Evolutionary conservation across 2,797 vertebrate species (phyloP), one percentile per base, ranked within the genome.

Genomic region (Poeciliopsis presidionis): DNA sequence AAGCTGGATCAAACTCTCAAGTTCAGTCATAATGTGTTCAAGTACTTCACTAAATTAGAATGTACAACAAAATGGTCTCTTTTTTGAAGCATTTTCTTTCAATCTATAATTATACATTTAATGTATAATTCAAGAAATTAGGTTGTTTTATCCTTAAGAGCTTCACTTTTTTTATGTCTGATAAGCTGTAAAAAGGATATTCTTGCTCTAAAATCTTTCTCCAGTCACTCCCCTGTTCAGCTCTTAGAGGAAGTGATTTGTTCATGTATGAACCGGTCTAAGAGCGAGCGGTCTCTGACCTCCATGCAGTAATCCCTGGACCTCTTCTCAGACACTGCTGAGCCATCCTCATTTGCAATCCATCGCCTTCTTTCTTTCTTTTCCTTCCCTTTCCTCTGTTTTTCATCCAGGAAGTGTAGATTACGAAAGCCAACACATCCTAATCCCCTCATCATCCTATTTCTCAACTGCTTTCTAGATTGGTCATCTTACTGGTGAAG

Each of bases 381-480:
- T 53, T 53, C 51, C 22, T 25, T 53, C 51, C 51, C 8, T 53
- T 25, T 53, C 53, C 81, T 81, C 84, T 87, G 86, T 79, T 92
- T 89, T 82, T 86, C 30, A n/a, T 84, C 89, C 89, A 88, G 83
- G 76, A 87, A 79, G 86, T 84, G 80, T 79, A 86, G 88, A 92
- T 92, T 93, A 91, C 88, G 86, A 88, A 91, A 85, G 45, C 84
- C 87, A 89, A 90, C 85, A 89, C 81, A 2, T 90, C 75, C 79
- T 93, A 92, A 94, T 94, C 92, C 88, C 88, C 78, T 91, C 92
- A 86, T 88, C 83, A 84, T 87, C 84, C 75, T 69, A 81, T 77
- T 87, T 72, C 6, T 7, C 86, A 82, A 88, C 84, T 87, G 87
- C 73, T 73, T 80, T 72, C 63, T 84, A 86, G 90, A 86, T 81